Base-by-base conservation (phyloP, 2,113 vertebrate genomes). In the Lates calcarifer region DNA sequence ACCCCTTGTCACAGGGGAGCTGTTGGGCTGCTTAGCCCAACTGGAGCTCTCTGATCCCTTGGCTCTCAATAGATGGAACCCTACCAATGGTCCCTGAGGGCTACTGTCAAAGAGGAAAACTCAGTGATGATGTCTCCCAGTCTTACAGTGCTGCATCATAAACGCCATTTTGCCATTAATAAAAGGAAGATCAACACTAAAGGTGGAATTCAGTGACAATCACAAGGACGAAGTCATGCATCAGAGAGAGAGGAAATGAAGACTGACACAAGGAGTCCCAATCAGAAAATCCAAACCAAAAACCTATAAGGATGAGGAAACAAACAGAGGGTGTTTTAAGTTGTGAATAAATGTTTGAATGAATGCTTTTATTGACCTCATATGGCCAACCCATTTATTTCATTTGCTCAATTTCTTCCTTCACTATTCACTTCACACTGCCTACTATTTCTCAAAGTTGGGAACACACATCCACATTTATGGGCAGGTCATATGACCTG, bases 41-140 rank as follows among this genome's bases (percentile, higher is more conserved):
- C 84, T 77, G 84, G 81, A 77, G 78, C 72, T 69, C 81, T 84
- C 29, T 77, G 74, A 86, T 91, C 77, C 81, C 75, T 56, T 39
- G 47, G 39, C 58, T 74, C 76, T 79, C 58, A 74, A 61, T 58
- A 51, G 37, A 69, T 60, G 58, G 61, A 79, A 69, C 64, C 22
- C 29, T 47, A 63, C 57, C 63, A 75, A 18, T 10, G 13, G 3
- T 81, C 85, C 75, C 28, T 13, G 10, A 66, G 69, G 76, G 62
- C 41, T 65, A 56, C 61, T 74, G 73, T 82, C 70, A 81, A 62
- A 74, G 18, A 88, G 51, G 61, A 68, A 72, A 82, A 83, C n/a
- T 63, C 26, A 75, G 28, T 66, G 51, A 51, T 53, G 63, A 14
- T 0, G 0, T 65, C 41, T 11, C 37, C 43, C 13, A 58, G 45